phyloP scores from a whole-genome alignment of 92 coral and sea anemone species.

The Muricea muricata region DNA sequence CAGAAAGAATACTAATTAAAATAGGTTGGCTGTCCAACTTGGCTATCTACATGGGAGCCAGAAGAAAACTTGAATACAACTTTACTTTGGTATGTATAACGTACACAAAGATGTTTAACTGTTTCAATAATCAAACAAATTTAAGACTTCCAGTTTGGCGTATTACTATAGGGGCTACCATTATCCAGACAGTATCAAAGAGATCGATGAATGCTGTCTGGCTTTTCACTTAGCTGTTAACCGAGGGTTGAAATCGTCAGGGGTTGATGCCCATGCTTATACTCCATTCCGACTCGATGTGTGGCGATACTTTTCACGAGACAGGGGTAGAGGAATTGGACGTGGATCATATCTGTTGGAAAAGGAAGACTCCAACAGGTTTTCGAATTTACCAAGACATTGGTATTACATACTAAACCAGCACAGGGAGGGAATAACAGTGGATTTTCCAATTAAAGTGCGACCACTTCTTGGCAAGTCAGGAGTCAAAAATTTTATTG shows the following conservation, averaged over 20 bases:
- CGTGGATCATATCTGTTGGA: not conserved
- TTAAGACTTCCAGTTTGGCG: not conserved
- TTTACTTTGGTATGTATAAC: not conserved
- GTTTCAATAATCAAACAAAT: not conserved
- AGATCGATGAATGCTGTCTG: not conserved
- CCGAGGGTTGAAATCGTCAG: not conserved
- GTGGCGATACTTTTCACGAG: not conserved
- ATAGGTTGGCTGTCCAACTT: not conserved
- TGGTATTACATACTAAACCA: not conserved
- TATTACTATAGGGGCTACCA: not conserved
- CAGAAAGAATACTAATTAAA: not conserved
- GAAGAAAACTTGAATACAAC: not conserved
- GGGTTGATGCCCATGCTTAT: slow-evolving; percentile 10
- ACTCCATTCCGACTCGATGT: not conserved
- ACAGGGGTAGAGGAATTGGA: not conserved
- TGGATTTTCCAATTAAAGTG: not conserved
- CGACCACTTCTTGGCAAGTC: slow-evolving; percentile 20
- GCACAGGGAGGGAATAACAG: not conserved
- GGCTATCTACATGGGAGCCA: not conserved
- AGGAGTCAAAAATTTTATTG: not conserved
- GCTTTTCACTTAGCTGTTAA: not conserved
- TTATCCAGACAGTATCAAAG: not conserved
- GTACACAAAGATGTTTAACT: not conserved
- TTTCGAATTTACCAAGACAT: not conserved
- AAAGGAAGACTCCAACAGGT: not conserved